Evolutionary conservation across 2,113 vertebrate species (phyloP).

Genomic region (Alethe castanea): DNA sequence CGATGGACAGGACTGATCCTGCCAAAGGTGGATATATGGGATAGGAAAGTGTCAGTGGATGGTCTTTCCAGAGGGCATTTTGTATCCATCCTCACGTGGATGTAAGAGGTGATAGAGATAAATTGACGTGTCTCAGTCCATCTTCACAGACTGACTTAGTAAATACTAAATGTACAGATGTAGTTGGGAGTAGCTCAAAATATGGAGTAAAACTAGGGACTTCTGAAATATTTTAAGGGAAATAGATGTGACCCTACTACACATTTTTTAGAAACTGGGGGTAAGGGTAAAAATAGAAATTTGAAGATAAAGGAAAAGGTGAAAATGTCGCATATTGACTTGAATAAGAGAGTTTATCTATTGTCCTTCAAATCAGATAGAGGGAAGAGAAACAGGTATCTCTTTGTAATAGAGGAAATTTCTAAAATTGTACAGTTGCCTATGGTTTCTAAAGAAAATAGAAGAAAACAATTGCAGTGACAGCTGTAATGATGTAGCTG

Average conservation of each 20-base stretch:
- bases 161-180: neutral
- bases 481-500: neutral
- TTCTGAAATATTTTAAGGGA: neutral
- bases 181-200: neutral
- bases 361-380: neutral
- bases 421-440: neutral
- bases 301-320: neutral
- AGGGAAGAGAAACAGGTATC: neutral
- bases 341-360: neutral
- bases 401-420: neutral
- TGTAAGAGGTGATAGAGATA: neutral
- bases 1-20: neutral
- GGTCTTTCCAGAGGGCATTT: neutral
- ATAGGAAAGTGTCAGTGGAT: neutral
- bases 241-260: neutral
- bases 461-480: neutral
- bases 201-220: neutral
- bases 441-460: constrained; percentile 12
- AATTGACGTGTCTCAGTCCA: neutral
- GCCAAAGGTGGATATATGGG: neutral
- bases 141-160: neutral
- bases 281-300: constrained; percentile 17
- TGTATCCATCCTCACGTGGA: neutral
- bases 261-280: neutral
- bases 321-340: neutral